Evolutionary conservation across 1,140 invertebrate genomes (phyloP), one percentile per base, ranked within the genome.

Genomic region (Wasmannia auropunctata): DNA sequence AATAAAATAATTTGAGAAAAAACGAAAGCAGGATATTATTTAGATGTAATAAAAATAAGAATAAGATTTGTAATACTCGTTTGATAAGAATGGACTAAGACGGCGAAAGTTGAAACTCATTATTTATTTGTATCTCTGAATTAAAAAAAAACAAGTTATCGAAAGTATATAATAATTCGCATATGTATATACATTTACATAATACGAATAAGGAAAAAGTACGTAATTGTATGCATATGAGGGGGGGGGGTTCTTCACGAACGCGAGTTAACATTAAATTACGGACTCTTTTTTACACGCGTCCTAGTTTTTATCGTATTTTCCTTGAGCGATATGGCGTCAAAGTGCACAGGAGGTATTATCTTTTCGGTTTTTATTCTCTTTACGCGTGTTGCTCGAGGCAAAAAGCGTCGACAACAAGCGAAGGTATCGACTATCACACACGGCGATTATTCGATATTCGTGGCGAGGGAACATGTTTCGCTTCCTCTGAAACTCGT

Each of bases 361-460:
- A 58, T 60, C 54, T 72, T 74, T 83, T 72, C 28, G 51, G 28
- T 83, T 83, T 72, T 83, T 81, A 72, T 16, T 54, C 49, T 81
- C 8, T 37, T 83, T 83, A 54, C 22, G 31, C 34, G 46, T 14
- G 60, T 65, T 40, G 60, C 43, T 67, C 31, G 19, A 72, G 46
- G 79, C 51, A 16, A 58, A 83, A 81, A 72, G 40, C 49, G 19
- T 3, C 67, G 67, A 60, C 7, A 54, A 74, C 63, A 28, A 74
- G 14, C 19, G 14, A 74, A 70, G 40, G 37, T 74, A 58, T 79
- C 76, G n/a, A 14, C 22, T 65, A 46, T 72, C 37, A 72, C 34
- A 60, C 79, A 43, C 28, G 37, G 51, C 65, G 19, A 72, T 72
- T 81, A 72, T 81, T 81, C 63, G 79, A 83, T 83, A 83, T 56